Conservation (phyloP, 2,797 vertebrate species). For the Tamandua tetradactyla region DNA sequence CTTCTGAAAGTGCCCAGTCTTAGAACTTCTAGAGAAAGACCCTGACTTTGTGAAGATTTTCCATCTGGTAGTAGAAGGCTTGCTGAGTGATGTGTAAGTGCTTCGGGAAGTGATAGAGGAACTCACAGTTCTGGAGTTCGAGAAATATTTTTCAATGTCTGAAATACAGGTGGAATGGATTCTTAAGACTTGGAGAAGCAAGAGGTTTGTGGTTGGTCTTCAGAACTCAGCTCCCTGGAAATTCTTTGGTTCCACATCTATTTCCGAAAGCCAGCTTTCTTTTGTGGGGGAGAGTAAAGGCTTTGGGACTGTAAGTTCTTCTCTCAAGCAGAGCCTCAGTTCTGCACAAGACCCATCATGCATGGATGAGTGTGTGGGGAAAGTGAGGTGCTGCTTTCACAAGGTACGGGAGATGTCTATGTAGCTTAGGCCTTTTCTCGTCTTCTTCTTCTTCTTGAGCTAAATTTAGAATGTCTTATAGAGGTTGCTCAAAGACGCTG, state of each 20-base stretch:
- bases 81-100: accelerated
- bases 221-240: accelerated
- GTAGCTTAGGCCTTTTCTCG: neutral
- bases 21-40: slow-evolving; percentile 88
- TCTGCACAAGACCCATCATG: accelerated
- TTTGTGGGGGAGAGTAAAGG: no score
- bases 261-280: neutral
- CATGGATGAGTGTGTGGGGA: accelerated
- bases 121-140: neutral
- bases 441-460: neutral
- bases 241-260: neutral
- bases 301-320: no score
- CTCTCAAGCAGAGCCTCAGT: no score
- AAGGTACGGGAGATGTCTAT: neutral
- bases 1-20: slow-evolving; percentile 82
- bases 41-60: neutral
- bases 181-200: neutral
- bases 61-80: neutral
- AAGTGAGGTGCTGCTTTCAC: neutral
- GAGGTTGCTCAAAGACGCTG: neutral
- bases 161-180: neutral
- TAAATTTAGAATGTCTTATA: neutral
- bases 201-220: neutral
- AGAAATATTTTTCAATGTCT: neutral
- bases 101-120: neutral